phyloP scores from a whole-genome alignment of 2,797 vertebrate species.

The Cirrhinus molitorella region DNA sequence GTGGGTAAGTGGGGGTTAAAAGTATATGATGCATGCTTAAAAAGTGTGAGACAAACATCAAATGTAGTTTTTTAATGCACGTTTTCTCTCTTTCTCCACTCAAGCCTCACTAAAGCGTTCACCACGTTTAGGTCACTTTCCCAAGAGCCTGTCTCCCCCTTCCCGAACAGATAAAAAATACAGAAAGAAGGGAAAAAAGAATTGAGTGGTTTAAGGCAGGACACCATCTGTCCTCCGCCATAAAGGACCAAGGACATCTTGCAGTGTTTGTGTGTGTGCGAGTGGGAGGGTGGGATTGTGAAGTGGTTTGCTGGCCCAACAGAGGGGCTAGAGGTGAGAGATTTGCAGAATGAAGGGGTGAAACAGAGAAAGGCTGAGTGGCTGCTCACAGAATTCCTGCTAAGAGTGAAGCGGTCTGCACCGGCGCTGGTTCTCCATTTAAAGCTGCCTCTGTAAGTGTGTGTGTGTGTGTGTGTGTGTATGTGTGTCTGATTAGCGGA shows the following conservation, averaged over 20 bases:
- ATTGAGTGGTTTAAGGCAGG: slow-evolving; percentile 86
- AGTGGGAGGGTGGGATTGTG: slow-evolving; percentile 43
- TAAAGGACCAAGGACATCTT: slow-evolving; percentile 84
- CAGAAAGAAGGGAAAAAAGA: slow-evolving; percentile 73
- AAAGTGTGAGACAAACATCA: slow-evolving; percentile 8
- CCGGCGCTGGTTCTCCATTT: slow-evolving; percentile 20
- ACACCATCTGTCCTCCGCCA: slow-evolving; percentile 90
- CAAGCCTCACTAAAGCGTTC: slow-evolving; percentile 90
- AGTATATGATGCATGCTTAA: slow-evolving; percentile 5
- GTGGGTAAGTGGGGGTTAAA: not conserved
- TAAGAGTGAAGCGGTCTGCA: slow-evolving; percentile 36
- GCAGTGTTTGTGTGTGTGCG: slow-evolving; percentile 45
- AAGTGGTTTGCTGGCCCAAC: slow-evolving; percentile 63
- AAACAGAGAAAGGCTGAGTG: slow-evolving; percentile 34
- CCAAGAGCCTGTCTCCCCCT: slow-evolving; percentile 89
- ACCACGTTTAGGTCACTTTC: slow-evolving; percentile 88
- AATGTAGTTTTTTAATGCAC: not conserved
- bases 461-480: slow-evolving; percentile 39
- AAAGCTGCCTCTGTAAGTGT: slow-evolving; percentile 40
- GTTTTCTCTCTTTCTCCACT: slow-evolving; percentile 69
- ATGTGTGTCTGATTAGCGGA: slow-evolving; percentile 58
- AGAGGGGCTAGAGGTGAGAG: slow-evolving; percentile 63
- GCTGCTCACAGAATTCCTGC: slow-evolving; percentile 25
- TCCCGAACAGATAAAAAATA: slow-evolving; percentile 53
- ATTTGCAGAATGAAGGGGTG: slow-evolving; percentile 47